Conservation (phyloP, 2,797 vertebrate species). For the Pseudochirops cupreus region DNA sequence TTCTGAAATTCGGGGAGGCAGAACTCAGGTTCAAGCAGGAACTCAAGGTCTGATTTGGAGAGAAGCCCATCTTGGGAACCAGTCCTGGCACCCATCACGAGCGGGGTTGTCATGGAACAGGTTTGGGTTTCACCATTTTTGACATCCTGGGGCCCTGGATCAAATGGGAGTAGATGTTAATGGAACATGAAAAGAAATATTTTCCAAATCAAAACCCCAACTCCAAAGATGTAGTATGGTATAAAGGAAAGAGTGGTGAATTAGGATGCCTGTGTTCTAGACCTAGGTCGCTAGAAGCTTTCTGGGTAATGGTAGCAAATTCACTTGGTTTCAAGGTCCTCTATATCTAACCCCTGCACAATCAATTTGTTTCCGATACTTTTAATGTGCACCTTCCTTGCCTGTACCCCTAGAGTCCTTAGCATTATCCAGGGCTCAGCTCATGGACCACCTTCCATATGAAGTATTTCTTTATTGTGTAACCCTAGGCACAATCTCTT, state of each 20-base stretch:
- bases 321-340: not conserved
- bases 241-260: not conserved
- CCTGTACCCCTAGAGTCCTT: not conserved
- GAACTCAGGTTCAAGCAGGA: not conserved
- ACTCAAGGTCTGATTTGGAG: not conserved
- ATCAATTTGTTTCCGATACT: not conserved
- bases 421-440: not conserved
- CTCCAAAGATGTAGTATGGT: not conserved
- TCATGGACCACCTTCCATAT: not conserved
- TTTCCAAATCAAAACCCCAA: not conserved
- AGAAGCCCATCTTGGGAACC: not conserved
- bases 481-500: not conserved
- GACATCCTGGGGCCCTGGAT: slow-evolving; percentile 57
- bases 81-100: not conserved
- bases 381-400: not conserved
- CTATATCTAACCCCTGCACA: not conserved
- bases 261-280: not conserved
- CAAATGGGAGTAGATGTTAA: accelerated
- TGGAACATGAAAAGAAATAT: not conserved
- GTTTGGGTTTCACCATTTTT: not conserved
- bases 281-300: too few relatives aligned
- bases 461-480: not conserved
- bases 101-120: accelerated
- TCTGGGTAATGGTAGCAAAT: not conserved
- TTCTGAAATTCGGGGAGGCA: slow-evolving; percentile 36